Conservation (phyloP, 2,888 invertebrate genomes). For the Bellardia pandia region DNA sequence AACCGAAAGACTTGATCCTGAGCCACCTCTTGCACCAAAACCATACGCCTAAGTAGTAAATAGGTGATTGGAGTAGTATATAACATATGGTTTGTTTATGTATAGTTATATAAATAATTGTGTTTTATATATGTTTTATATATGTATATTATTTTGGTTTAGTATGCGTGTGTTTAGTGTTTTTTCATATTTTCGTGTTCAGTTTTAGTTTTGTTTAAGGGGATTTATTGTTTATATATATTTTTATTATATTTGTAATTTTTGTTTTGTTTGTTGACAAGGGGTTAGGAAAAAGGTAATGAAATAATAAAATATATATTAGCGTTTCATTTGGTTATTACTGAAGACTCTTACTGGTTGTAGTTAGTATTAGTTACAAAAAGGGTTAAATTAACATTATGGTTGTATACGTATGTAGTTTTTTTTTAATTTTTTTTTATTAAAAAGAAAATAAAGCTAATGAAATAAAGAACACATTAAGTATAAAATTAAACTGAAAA, state of each 20-base stretch:
- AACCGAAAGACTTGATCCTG: conserved; percentile 93
- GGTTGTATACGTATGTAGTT: conserved; percentile 49
- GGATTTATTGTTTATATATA: conserved; percentile 35
- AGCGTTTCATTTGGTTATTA: conserved; percentile 37
- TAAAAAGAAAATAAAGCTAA: conserved; percentile 15
- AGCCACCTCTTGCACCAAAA: conserved; percentile 88
- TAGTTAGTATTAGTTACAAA: conserved; percentile 28
- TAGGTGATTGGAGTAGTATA: conserved; percentile 55
- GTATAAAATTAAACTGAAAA: background rate
- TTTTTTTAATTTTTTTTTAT: conserved; percentile 45
- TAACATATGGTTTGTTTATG: conserved; percentile 18
- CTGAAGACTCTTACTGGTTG: conserved; percentile 25
- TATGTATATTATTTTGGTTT: background rate
- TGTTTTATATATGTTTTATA: background rate
- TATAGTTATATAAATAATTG: background rate
- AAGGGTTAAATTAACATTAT: conserved; percentile 42
- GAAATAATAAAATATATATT: conserved; percentile 58
- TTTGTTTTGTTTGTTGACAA: conserved; percentile 19
- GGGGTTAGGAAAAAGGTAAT: conserved; percentile 42
- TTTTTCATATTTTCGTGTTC: background rate
- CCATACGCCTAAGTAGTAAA: conserved; percentile 85
- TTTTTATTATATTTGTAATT: conserved; percentile 32
- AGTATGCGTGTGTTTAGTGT: conserved; percentile 4
- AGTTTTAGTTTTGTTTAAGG: conserved; percentile 33
- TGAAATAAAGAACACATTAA: background rate